phyloP scores from a whole-genome alignment of 2,888 invertebrate species.

The Drosophila siamana region DNA sequence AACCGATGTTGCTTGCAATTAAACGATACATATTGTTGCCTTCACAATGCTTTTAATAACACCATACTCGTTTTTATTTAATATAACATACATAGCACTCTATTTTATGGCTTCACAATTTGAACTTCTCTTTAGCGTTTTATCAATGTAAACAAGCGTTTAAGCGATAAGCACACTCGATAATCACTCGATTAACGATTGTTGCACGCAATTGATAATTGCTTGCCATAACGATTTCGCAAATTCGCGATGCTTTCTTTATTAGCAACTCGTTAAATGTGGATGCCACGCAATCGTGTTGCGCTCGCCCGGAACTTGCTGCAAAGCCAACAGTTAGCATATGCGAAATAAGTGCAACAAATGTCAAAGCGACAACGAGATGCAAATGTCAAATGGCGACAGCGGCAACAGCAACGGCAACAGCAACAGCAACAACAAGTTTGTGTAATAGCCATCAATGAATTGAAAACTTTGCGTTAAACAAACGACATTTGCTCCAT shows the following conservation, averaged over 20 bases:
- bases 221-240: neutral
- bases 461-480: constrained; percentile 40
- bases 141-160: neutral
- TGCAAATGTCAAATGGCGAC: constrained; percentile 19
- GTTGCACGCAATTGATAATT: constrained; percentile 21
- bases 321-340: neutral
- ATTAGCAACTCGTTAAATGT: constrained; percentile 7
- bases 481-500: constrained; percentile 59
- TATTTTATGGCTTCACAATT: neutral
- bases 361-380: constrained; percentile 2
- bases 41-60: too few species aligned
- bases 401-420: constrained; percentile 21
- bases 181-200: constrained; percentile 14
- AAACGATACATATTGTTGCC: neutral
- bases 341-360: neutral
- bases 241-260: constrained; percentile 7
- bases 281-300: neutral
- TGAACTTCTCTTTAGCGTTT: neutral
- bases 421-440: constrained; percentile 7
- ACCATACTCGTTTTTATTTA: too few species aligned
- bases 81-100: neutral
- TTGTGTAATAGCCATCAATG: constrained; percentile 46
- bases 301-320: too few species aligned
- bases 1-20: neutral
- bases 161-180: neutral